Percentiles rank a stretch among this genome's conserved stretches.
phyloP scores from a whole-genome alignment of 2,797 vertebrate species.

The Bradypus variegatus region DNA sequence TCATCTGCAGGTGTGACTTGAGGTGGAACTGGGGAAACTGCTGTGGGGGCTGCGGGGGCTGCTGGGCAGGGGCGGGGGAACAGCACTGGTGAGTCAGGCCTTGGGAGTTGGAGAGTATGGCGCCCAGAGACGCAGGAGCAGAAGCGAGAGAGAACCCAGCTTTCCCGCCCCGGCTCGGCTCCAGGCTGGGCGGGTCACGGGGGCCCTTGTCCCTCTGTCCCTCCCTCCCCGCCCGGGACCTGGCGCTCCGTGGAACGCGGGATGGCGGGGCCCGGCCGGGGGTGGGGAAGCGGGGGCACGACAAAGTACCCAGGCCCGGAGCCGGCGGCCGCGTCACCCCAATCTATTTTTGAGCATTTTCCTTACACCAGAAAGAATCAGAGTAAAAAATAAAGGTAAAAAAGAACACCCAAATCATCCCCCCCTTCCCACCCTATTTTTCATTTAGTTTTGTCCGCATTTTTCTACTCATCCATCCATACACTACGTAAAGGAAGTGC shows the following conservation, averaged over 20 bases:
- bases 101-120: constrained; percentile 84
- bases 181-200: constrained; percentile 56
- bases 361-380: too few relatives aligned
- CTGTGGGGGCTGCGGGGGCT: constrained; percentile 61
- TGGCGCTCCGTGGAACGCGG: constrained; percentile 46
- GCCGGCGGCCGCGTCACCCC: constrained; percentile 67
- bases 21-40: constrained; percentile 79
- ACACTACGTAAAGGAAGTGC: too few relatives aligned
- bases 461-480: too few relatives aligned
- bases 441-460: too few relatives aligned
- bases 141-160: constrained; percentile 54
- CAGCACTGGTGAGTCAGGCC: constrained; percentile 73
- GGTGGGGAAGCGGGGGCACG: constrained; percentile 56
- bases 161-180: constrained; percentile 60
- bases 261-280: constrained; percentile 56
- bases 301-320: constrained; percentile 55
- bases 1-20: constrained; percentile 84
- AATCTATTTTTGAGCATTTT: too few relatives aligned
- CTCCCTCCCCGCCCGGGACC: constrained; percentile 57
- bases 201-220: constrained; percentile 12
- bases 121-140: constrained; percentile 45
- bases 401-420: too few relatives aligned
- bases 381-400: too few relatives aligned
- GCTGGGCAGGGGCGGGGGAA: constrained; percentile 76
- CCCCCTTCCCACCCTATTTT: too few relatives aligned